phyloP scores from a whole-genome alignment of 2,797 vertebrate species.

The Molothrus aeneus region DNA sequence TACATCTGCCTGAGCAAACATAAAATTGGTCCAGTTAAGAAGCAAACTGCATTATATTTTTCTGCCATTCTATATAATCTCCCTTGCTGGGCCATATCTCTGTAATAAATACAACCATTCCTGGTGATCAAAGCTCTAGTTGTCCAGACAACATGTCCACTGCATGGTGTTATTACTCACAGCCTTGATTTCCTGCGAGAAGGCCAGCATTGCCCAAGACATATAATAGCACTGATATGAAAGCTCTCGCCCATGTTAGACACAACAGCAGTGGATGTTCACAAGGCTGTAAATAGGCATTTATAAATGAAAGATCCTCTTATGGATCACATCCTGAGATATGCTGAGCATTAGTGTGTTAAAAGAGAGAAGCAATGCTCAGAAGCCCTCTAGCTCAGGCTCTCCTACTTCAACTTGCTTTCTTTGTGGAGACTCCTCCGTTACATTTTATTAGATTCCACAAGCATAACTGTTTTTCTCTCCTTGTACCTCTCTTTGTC shows the following conservation, averaged over 20 bases:
- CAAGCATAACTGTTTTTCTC: not conserved
- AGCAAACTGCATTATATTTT: not conserved
- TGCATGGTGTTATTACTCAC: not conserved
- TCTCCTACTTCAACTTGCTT: not conserved
- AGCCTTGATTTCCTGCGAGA: not conserved
- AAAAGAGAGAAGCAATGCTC: conserved; percentile 3
- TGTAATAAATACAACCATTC: not conserved
- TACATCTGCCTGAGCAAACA: not conserved
- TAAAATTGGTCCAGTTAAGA: not conserved
- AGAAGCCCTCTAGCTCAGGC: not conserved
- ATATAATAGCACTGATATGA: not conserved
- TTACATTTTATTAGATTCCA: not conserved
- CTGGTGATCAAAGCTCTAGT: not conserved
- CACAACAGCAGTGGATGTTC: not conserved
- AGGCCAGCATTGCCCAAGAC: not conserved
- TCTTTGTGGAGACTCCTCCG: not conserved
- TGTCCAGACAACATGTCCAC: not conserved
- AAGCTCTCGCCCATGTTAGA: not conserved
- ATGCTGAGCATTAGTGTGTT: not conserved
- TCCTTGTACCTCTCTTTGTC: not conserved
- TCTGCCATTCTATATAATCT: not conserved
- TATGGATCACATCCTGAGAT: not conserved
- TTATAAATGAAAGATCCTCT: not conserved
- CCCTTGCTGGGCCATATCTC: conserved; percentile 13
- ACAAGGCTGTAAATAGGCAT: not conserved